These are phyloP conservation scores for Drosophila arawakana DNA, from an alignment of 1,140 invertebrate species.

Conservation along the genomic window DNA sequence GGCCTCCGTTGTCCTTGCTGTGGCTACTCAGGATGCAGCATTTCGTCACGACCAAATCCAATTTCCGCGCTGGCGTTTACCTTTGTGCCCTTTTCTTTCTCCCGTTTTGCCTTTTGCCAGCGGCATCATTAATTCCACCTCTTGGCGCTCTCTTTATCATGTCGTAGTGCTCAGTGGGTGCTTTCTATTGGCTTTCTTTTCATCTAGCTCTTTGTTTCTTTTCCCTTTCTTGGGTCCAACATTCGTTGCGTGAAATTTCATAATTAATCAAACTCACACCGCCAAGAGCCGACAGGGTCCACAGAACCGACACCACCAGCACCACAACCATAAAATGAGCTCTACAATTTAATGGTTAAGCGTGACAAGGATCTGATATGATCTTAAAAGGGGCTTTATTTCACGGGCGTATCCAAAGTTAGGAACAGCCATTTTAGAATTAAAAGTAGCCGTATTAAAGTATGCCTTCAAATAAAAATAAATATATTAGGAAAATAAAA, in stretches of 20 bases:
- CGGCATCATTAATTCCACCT: slow-evolving; percentile 70
- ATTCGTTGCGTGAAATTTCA: slow-evolving; percentile 80
- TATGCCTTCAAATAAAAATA: no score
- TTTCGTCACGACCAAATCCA: slow-evolving; percentile 61
- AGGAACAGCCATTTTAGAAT: neutral
- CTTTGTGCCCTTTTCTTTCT: neutral
- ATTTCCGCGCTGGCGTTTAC: slow-evolving; percentile 74
- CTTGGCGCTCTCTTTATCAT: slow-evolving; percentile 55
- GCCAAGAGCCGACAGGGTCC: slow-evolving; percentile 4
- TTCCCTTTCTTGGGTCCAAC: slow-evolving; percentile 45
- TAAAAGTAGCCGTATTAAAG: neutral
- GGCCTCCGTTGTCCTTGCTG: slow-evolving; percentile 77
- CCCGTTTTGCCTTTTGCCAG: neutral
- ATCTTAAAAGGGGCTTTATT: neutral
- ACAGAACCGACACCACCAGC: slow-evolving; percentile 8
- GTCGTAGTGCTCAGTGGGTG: slow-evolving; percentile 22
- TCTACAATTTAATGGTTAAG: slow-evolving; percentile 28
- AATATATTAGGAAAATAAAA: no score
- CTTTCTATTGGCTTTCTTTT: slow-evolving; percentile 28
- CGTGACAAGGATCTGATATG: slow-evolving; percentile 74
- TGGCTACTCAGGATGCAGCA: slow-evolving; percentile 25
- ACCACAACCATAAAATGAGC: slow-evolving; percentile 1
- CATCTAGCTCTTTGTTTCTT: slow-evolving; percentile 40
- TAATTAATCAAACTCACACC: slow-evolving; percentile 79
- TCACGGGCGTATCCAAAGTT: neutral